Conservation (phyloP, 1,140 invertebrate genomes). For the Phocides pigmalion region DNA sequence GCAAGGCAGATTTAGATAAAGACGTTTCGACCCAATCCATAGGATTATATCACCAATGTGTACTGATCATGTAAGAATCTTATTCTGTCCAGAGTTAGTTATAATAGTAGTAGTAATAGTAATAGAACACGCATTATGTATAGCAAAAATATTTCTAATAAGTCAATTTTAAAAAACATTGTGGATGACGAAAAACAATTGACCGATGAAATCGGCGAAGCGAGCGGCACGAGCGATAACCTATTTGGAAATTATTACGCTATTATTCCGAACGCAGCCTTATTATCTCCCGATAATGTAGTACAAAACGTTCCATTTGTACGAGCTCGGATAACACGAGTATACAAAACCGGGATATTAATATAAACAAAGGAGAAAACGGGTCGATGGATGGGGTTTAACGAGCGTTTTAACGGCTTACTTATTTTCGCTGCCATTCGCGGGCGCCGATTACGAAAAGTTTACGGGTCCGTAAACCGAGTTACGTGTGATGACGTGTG, state of each 20-base stretch:
- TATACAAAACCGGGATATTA: slow-evolving; percentile 41
- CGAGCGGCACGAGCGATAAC: neutral
- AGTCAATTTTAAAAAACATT: slow-evolving; percentile 1
- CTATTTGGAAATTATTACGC: slow-evolving; percentile 22
- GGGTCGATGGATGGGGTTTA: slow-evolving; percentile 47
- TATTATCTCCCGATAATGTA: slow-evolving; percentile 19
- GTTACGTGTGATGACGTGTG: slow-evolving; percentile 39
- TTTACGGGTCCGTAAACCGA: slow-evolving; percentile 51
- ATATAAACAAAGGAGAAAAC: slow-evolving; percentile 47
- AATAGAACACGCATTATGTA: neutral
- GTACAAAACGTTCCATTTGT: slow-evolving; percentile 32
- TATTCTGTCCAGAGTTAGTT: neutral
- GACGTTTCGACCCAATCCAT: too few relatives aligned
- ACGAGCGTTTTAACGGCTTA: slow-evolving; percentile 49
- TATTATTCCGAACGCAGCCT: slow-evolving; percentile 15
- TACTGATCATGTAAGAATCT: too few relatives aligned
- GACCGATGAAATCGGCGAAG: neutral
- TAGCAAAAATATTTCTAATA: neutral
- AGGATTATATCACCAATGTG: too few relatives aligned
- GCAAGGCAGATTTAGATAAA: too few relatives aligned
- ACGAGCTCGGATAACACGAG: slow-evolving; percentile 27
- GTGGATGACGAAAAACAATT: slow-evolving; percentile 3
- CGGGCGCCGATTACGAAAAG: slow-evolving; percentile 41
- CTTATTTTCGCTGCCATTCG: slow-evolving; percentile 42
- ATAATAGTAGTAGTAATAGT: neutral